Evolutionary conservation across 2,888 invertebrate genomes (phyloP).

Genomic region (Eucera pruinosa): DNA sequence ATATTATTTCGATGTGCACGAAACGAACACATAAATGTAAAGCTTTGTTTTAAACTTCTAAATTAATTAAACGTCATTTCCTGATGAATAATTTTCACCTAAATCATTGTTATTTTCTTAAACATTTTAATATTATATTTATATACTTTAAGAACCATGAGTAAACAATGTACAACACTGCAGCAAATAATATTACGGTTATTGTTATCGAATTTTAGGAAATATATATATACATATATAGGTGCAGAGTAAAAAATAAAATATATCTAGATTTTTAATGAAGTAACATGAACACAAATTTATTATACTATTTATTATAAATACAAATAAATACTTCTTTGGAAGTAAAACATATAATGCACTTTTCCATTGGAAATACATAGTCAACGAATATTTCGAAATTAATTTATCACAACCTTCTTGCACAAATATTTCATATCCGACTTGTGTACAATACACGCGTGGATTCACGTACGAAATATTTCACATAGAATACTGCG

Average conservation of each 20-base stretch:
- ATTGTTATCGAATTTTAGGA: constrained; percentile 2
- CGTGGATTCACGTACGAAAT: no score
- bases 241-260: background rate
- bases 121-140: background rate
- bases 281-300: background rate
- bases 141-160: background rate
- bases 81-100: background rate
- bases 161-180: background rate
- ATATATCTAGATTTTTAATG: constrained; percentile 6
- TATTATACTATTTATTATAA: constrained; percentile 18
- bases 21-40: background rate
- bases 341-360: background rate
- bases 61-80: background rate
- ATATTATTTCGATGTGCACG: background rate
- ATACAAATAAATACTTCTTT: constrained; percentile 15
- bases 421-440: constrained; percentile 18
- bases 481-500: constrained; percentile 1
- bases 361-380: constrained; percentile 5
- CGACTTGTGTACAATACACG: background rate
- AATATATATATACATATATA: no score
- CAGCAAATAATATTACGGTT: background rate
- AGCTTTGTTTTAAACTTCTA: background rate
- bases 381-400: background rate
- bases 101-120: background rate
- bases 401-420: constrained; percentile 8